These are phyloP conservation scores for Camptogramma bilineatum DNA, from an alignment of 2,888 invertebrate genomes.

Conservation along the genomic window DNA sequence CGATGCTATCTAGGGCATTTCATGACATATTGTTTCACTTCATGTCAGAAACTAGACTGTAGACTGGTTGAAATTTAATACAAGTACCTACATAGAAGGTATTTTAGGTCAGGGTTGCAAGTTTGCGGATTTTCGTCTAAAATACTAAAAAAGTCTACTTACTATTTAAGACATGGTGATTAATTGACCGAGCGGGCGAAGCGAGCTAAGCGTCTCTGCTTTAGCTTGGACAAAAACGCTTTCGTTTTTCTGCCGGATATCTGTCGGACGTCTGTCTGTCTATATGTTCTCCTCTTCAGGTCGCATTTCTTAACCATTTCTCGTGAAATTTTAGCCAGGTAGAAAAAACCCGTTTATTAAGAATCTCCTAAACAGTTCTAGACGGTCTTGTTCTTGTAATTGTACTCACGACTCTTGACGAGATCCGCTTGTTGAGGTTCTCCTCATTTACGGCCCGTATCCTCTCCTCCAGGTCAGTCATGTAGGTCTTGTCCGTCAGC, in stretches of 20 bases:
- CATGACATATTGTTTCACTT: neutral
- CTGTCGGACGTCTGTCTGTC: too few relatives aligned
- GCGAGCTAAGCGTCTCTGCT: too few relatives aligned
- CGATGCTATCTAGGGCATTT: neutral
- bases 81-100: neutral
- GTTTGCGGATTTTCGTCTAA: neutral
- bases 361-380: too few relatives aligned
- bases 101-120: neutral
- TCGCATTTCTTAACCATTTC: too few relatives aligned
- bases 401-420: constrained; percentile 86
- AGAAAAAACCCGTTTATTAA: too few relatives aligned
- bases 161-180: too few relatives aligned
- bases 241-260: too few relatives aligned
- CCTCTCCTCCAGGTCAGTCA: constrained; percentile 87
- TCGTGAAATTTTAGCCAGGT: too few relatives aligned
- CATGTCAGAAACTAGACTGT: neutral
- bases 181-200: too few relatives aligned
- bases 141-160: neutral
- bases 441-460: constrained; percentile 88
- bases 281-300: too few relatives aligned
- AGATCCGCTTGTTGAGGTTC: constrained; percentile 87
- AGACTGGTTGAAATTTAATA: neutral
- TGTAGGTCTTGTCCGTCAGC: constrained; percentile 88
- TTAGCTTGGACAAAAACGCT: too few relatives aligned
- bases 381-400: too few relatives aligned